Evolutionary conservation across 2,888 invertebrate species (phyloP), one percentile per base, ranked within the genome.

Genomic region (Halocaridina rubra): DNA sequence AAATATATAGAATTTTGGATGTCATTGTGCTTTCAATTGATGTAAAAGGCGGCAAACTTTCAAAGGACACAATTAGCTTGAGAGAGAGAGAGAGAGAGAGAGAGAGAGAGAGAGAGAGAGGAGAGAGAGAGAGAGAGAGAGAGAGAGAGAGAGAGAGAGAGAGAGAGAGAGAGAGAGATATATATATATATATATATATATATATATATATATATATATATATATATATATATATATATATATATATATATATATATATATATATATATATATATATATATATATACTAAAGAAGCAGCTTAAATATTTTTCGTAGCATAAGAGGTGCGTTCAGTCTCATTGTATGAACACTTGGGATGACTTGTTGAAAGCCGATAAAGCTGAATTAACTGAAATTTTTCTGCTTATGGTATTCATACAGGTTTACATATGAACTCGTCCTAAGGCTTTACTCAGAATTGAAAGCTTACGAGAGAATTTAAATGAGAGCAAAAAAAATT

Each of bases 151-250:
- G 1, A 61, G 2, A 61, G 61, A 61, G 61, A 61, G 10, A 61
- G 61, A 7, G 7, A 13, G 13, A 39, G 8, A 61, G 13, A 1
- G n/a, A n/a, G n/a, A n/a, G n/a, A n/a, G n/a, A n/a, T n/a, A n/a
- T n/a, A n/a, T n/a, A n/a, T n/a, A n/a, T 19, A 10, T 19, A 61
- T 61, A 61, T n/a, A n/a, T 2, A 16, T 3, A 39, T 8, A 24
- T 16, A 61, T 3, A 77, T 30, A 32, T 16, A 77, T 61, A 32
- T 24, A 74, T 57, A 53, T 22, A 76, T 57, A 76, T 22, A 76
- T 57, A 76, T 27, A 76, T 57, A 74, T 32, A 74, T 74, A 29
- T n/a, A 46, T 74, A 74, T 19, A 74, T 46, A 74, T n/a, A 39
- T 46, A 46, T 19, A 39, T 46, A 74, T 27, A 74, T 39, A 71